Evolutionary conservation across 2,113 vertebrate genomes (phyloP).

Genomic region (Ovibos moschatus): DNA sequence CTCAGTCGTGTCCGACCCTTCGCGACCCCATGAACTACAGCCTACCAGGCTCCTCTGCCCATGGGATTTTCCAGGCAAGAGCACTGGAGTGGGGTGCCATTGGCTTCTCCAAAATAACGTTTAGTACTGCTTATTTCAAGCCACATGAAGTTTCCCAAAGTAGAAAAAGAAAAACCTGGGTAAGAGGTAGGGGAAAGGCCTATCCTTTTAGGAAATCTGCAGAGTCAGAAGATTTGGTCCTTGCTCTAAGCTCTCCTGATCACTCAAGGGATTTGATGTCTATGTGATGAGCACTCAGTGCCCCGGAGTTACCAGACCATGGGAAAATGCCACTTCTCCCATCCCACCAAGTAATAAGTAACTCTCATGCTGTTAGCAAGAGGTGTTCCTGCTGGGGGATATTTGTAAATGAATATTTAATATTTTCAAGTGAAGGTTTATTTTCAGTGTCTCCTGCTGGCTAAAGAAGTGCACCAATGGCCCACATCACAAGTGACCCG

Average conservation of each 20-base stretch:
- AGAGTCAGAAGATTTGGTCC: background rate
- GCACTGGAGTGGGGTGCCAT: too few species aligned
- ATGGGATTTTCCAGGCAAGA: too few species aligned
- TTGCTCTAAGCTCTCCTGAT: background rate
- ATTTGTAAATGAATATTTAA: conserved; percentile 47
- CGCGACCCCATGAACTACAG: too few species aligned
- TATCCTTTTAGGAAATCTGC: background rate
- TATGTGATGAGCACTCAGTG: background rate
- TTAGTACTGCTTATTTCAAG: background rate
- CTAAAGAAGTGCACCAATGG: background rate
- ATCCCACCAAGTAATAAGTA: background rate
- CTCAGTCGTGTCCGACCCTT: too few species aligned
- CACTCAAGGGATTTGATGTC: background rate
- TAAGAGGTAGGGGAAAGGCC: background rate
- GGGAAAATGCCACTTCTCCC: background rate
- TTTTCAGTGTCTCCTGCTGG: background rate
- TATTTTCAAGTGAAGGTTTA: conserved; percentile 47
- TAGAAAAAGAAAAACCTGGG: background rate
- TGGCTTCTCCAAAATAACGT: background rate
- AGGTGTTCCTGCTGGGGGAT: background rate
- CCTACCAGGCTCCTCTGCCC: too few species aligned
- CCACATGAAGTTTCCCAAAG: background rate
- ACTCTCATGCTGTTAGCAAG: background rate
- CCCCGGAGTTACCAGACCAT: background rate
- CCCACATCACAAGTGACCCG: background rate